phyloP scores from a whole-genome alignment of 2,888 invertebrate genomes.

The Agriotes lineatus region DNA sequence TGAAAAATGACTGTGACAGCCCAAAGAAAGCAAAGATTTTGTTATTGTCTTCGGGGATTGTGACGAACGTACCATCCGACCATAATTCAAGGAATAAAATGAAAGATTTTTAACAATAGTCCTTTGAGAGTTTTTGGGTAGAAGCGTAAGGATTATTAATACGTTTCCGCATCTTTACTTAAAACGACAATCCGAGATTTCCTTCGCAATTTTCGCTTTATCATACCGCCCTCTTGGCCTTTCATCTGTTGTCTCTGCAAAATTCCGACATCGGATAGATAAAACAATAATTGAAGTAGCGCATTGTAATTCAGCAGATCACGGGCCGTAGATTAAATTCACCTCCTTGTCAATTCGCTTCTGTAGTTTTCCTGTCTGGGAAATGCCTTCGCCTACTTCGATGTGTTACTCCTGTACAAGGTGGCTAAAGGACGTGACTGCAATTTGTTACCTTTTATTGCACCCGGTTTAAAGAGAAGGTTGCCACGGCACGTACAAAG shows the following conservation, averaged over 20 bases:
- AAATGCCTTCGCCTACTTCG: constrained; percentile 33
- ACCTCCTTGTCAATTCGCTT: constrained; percentile 55
- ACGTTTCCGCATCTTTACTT: constrained; percentile 40
- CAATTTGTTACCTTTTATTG: constrained; percentile 40
- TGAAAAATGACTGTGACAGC: constrained; percentile 48
- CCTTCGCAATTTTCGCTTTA: constrained; percentile 39
- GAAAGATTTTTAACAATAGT: constrained; percentile 50
- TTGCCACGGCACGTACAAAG: constrained; percentile 30
- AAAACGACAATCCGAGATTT: constrained; percentile 42
- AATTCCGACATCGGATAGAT: constrained; percentile 24
- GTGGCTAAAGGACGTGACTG: constrained; percentile 36
- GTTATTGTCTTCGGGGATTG: constrained; percentile 50
- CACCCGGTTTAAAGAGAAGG: constrained; percentile 25
- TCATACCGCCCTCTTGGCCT: constrained; percentile 10
- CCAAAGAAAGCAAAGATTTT: constrained; percentile 47
- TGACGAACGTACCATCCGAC: constrained; percentile 48
- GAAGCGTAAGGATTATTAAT: constrained; percentile 44
- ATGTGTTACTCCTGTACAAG: constrained; percentile 30
- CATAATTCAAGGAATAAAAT: constrained; percentile 49
- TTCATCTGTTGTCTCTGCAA: constrained; percentile 33
- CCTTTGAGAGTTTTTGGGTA: constrained; percentile 41
- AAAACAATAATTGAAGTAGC: constrained; percentile 46
- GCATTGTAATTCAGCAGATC: constrained; percentile 53
- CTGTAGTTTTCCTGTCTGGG: constrained; percentile 49
- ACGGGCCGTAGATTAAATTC: constrained; percentile 38